phyloP scores from a whole-genome alignment of 2,113 vertebrate species.

The Centrocercus urophasianus region DNA sequence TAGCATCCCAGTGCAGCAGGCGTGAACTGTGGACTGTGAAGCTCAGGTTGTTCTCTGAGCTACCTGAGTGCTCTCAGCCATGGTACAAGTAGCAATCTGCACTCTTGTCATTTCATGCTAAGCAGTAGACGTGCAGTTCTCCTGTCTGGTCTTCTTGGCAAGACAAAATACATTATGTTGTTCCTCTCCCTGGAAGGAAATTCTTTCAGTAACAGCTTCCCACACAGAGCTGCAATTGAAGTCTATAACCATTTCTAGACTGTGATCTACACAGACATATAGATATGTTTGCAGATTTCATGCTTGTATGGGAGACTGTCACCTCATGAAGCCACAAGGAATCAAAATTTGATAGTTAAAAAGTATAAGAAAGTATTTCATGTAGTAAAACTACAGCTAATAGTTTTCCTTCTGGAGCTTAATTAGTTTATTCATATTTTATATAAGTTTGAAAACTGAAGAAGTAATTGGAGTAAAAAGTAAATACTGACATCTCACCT shows the following conservation, averaged over 20 bases:
- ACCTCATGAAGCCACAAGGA: background rate
- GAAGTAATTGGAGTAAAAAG: background rate
- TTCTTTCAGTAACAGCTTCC: conserved; percentile 61
- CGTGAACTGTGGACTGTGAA: background rate
- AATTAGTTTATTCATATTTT: background rate
- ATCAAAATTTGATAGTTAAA: background rate
- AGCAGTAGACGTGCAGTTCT: background rate
- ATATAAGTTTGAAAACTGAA: background rate
- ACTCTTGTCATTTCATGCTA: background rate
- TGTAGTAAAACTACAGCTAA: background rate
- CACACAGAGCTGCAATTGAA: conserved; percentile 47
- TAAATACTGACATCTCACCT: background rate
- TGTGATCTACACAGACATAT: background rate
- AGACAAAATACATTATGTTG: background rate
- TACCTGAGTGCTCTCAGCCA: background rate
- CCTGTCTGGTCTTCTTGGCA: background rate
- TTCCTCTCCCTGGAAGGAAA: background rate
- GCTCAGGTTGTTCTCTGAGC: background rate
- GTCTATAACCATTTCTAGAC: conserved; percentile 19
- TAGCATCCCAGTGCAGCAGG: background rate
- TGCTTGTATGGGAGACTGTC: background rate
- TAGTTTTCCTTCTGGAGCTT: background rate
- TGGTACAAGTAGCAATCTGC: accelerated
- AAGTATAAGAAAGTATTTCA: background rate
- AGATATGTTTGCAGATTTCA: conserved; percentile 9